phyloP scores from a whole-genome alignment of 2,113 vertebrate species.

The Phalacrocorax aristotelis region DNA sequence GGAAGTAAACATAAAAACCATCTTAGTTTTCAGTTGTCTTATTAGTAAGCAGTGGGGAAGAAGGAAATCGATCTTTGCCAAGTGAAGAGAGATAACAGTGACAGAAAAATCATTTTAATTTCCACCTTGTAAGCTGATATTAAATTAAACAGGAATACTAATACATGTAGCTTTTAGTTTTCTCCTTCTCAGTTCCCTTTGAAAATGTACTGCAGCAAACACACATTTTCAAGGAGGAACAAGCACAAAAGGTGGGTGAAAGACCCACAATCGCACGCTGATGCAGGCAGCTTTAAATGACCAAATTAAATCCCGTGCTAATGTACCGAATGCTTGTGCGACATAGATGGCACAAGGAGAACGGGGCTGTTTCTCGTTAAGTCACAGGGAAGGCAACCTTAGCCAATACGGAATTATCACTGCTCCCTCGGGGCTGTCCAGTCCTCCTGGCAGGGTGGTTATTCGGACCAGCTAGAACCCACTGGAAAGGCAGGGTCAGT shows the following conservation, averaged over 20 bases:
- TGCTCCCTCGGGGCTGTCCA: background rate
- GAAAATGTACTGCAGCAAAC: background rate
- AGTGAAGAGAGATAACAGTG: conserved; percentile 40
- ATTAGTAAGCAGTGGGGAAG: conserved; percentile 45
- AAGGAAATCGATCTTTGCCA: conserved; percentile 50
- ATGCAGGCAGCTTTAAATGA: background rate
- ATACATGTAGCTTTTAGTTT: background rate
- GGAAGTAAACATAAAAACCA: conserved; percentile 55
- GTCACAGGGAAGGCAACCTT: background rate
- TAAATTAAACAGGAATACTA: conserved; percentile 52
- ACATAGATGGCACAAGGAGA: background rate
- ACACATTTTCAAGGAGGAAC: background rate
- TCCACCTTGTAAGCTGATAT: conserved; percentile 44
- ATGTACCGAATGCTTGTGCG: rapidly evolving
- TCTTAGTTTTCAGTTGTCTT: conserved; percentile 50
- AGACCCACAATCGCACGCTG: background rate
- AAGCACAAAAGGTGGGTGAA: background rate
- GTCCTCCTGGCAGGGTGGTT: background rate
- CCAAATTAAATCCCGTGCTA: background rate
- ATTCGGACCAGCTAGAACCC: background rate
- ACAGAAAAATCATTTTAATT: conserved; percentile 60
- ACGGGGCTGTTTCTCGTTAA: rapidly evolving
- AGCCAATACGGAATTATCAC: background rate
- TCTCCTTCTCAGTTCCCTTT: conserved; percentile 1
- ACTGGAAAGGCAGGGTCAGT: background rate